phyloP scores from a whole-genome alignment of 2,113 vertebrate genomes.

The Oryzias celebensis region DNA sequence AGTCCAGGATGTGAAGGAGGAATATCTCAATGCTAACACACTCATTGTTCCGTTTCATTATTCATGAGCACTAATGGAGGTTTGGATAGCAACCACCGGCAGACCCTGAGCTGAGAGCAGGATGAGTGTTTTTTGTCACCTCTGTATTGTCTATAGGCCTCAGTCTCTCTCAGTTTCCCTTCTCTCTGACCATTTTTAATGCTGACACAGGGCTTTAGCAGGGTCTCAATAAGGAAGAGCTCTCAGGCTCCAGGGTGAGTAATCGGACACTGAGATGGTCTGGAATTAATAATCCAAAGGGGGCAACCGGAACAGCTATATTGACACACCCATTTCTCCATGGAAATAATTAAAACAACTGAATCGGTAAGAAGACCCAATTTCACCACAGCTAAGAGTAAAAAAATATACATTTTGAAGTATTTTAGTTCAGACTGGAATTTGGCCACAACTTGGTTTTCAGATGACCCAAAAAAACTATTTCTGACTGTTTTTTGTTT shows the following conservation, averaged over 20 bases:
- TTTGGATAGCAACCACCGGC: constrained; percentile 53
- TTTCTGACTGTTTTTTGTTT: constrained; percentile 38
- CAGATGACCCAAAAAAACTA: constrained; percentile 11
- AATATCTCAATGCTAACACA: constrained; percentile 43
- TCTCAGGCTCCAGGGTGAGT: constrained; percentile 60
- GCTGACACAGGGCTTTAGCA: constrained; percentile 61
- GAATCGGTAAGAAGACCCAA: no score
- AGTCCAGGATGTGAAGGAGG: constrained; percentile 25
- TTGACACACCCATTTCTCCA: no score
- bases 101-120: constrained; percentile 41
- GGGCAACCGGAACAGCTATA: constrained; percentile 22
- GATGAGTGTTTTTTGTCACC: constrained; percentile 55
- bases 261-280: constrained; percentile 58
- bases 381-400: no score
- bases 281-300: constrained; percentile 51
- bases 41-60: constrained; percentile 65
- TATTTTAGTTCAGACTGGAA: constrained; percentile 14
- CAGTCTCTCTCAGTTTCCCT: constrained; percentile 6
- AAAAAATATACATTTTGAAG: neutral
- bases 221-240: constrained; percentile 64
- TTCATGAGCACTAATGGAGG: constrained; percentile 70
- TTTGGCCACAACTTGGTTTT: constrained; percentile 12
- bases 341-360: no score
- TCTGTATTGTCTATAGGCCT: constrained; percentile 46
- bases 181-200: constrained; percentile 30